Evolutionary conservation across 2,113 vertebrate species (phyloP).

Genomic region (Anolis carolinensis): DNA sequence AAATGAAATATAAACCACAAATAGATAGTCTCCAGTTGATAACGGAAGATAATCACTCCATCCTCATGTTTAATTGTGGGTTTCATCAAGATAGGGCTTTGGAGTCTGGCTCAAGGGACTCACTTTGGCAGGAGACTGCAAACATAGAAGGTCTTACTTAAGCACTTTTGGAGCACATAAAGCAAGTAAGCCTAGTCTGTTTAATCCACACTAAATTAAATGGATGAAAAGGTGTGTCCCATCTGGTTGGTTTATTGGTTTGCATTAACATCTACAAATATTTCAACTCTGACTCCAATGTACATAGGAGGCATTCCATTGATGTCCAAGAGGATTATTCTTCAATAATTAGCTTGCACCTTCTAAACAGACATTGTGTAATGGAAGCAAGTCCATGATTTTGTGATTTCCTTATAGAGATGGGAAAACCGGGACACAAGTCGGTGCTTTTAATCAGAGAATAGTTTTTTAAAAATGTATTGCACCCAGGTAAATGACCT

Average conservation of each 20-base stretch:
- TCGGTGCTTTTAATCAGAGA: conserved; percentile 30
- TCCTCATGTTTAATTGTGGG: background rate
- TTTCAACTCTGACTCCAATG: background rate
- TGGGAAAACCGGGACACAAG: background rate
- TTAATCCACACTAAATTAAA: background rate
- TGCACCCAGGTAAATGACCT: too few relatives aligned
- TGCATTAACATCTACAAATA: background rate
- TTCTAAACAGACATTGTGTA: too few relatives aligned
- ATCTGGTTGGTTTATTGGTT: background rate
- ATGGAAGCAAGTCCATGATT: too few relatives aligned
- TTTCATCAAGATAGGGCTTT: background rate
- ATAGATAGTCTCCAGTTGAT: background rate
- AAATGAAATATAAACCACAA: background rate
- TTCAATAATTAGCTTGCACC: background rate
- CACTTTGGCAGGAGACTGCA: background rate
- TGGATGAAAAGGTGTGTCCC: background rate
- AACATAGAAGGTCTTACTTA: background rate
- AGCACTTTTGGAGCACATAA: background rate
- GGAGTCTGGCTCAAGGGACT: background rate
- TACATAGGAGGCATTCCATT: too few relatives aligned
- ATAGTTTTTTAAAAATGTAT: background rate
- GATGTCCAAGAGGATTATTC: background rate
- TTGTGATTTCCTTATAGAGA: background rate
- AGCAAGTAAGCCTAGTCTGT: background rate
- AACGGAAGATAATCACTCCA: background rate